A percentile compares a stretch with the other conserved stretches of the same genome.
Conservation (phyloP, 2,797 vertebrate genomes). For the Monodelphis domestica region DNA sequence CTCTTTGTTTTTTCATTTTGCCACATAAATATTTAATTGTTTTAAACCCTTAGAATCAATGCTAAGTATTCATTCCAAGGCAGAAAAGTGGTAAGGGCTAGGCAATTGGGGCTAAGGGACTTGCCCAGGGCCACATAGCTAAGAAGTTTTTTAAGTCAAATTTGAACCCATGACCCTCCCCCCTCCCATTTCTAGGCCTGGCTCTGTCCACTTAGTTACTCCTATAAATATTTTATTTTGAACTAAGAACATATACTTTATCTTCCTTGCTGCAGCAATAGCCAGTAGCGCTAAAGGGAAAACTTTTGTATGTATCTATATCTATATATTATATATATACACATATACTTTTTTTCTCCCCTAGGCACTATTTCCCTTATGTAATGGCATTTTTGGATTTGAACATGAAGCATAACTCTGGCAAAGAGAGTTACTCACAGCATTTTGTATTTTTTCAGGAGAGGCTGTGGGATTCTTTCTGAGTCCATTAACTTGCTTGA, state of each 20-base stretch:
- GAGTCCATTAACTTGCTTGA: not conserved
- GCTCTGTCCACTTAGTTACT: too few relatives aligned
- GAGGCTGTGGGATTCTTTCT: slow-evolving; percentile 1
- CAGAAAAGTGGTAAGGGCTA: too few relatives aligned
- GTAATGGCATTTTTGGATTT: not conserved
- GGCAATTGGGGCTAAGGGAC: too few relatives aligned
- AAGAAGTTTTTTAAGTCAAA: too few relatives aligned
- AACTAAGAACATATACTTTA: not conserved
- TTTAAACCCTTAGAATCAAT: too few relatives aligned
- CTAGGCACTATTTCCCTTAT: not conserved
- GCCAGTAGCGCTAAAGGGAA: too few relatives aligned
- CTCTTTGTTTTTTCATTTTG: not conserved
- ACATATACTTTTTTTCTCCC: not conserved
- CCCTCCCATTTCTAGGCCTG: too few relatives aligned
- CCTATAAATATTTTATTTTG: not conserved
- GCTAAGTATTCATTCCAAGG: too few relatives aligned
- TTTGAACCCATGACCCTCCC: too few relatives aligned
- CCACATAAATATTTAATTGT: not conserved
- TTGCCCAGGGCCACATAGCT: too few relatives aligned
- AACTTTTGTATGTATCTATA: too few relatives aligned
- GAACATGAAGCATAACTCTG: not conserved
- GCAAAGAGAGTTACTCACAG: not conserved
- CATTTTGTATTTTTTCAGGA: not conserved
- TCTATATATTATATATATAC: not conserved
- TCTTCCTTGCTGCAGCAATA: not conserved